Evolutionary conservation across 2,888 invertebrate genomes (phyloP), one percentile per base, ranked within the genome.

Genomic region (Mimumesa dahlbomi): DNA sequence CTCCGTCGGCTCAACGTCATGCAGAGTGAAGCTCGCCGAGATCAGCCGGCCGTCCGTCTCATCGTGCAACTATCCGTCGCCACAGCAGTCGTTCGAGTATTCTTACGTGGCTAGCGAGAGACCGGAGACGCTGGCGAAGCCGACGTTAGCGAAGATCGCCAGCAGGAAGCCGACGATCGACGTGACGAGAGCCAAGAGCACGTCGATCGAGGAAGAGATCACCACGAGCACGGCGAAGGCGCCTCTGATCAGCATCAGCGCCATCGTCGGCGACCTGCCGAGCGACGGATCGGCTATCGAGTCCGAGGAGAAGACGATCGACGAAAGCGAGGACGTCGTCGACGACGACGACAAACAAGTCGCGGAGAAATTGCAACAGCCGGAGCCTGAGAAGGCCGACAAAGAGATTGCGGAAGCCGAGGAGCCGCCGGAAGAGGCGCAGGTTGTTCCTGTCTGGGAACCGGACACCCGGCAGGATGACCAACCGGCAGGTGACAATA

Each of bases 231-330:
- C 54, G 56, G 81, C 86, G 13, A 89, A 92, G 90, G 90, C 93
- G 86, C 89, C 94, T 87, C 91, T 93, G 65, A 94, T 94, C 84
- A 94, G 94, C 90, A 94, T 94, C 69, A 94, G 94, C 90, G 93
- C 94, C 25, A 94, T 93, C 78, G 92, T 92, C 50, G 94, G 94
- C 81, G 94, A 94, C 64, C 75, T 89, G 46, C 61, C 73, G 56
- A 61, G 72, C 48, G 79, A 79, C 16, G 59, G 34, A n/a, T 49
- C 73, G 2, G 49, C 54, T 7, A 34, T 54, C 5, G 93, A 94
- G 25, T 93, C 93, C 14, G 68, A 52, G 18, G 66, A 58, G 38
- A 57, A 3, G 25, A 7, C 3, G 25, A 25, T 25, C 25, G 25
- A 25, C 4, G 25, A 25, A 7, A 25, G 25, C 7, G 25, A 25